Evolutionary conservation across 2,113 vertebrate species (phyloP), one percentile per base, ranked within the genome.

Genomic region (Argyrosomus japonicus): DNA sequence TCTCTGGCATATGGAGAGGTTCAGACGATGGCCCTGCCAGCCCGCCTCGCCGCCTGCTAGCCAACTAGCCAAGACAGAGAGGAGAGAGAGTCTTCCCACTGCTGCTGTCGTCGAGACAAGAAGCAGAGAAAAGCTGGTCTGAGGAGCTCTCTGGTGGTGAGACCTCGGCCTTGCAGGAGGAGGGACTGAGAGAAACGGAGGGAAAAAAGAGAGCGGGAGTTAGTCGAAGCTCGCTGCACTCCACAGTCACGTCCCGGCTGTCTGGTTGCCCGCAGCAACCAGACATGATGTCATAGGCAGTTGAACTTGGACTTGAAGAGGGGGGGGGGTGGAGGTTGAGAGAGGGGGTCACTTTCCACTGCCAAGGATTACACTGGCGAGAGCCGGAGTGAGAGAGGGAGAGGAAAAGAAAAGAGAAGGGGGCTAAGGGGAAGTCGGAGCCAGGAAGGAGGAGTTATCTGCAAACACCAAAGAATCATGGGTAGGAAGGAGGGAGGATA

Each of bases 251-350:
- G 96, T 96, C 95, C 95, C 84, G 94, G 93, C 95, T 94, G 95
- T 97, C 96, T 97, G 95, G 96, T 97, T 96, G 96, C 96, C 86
- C 76, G 4, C 86, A 87, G 96, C 96, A 97, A 97, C 96, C 93
- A 97, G 96, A 97, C 96, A 96, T 97, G 96, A 97, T 96, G 96
- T 97, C 96, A 97, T 95, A 95, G 92, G 93, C 94, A 95, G 96
- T 95, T 96, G 96, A 96, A 96, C 95, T 96, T 96, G 95, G 95
- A 95, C 94, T 95, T 95, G 94, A 82, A 90, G 36, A 8, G 32
- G 1, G 32, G 36, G 36, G 36, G 36, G 36, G 36, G 36, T 36
- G 36, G 36, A 87, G 90, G 90, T 90, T 90, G 92, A 93, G 91
- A 91, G 90, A 2, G 91, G 87, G 93, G 93, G 92, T 92, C 93